Percentiles rank a stretch among this genome's conserved stretches.
Conservation (phyloP, 2,113 vertebrate genomes). For the Telmatochromis brichardi region DNA sequence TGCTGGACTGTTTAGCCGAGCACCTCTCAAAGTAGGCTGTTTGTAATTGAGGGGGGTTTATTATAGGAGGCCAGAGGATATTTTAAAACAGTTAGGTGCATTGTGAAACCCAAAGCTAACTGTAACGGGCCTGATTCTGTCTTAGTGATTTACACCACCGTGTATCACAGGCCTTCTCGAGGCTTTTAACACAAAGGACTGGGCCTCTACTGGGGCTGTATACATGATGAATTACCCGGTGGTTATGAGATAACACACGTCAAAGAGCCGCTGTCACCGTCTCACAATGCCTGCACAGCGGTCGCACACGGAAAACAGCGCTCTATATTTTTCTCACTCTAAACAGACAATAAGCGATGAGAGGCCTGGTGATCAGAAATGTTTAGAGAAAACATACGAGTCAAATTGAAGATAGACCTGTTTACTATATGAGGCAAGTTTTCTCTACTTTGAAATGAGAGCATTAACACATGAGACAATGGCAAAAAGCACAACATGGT, state of each 20-base stretch:
- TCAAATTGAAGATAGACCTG: neutral
- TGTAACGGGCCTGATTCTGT: slow-evolving; percentile 65
- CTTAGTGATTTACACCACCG: slow-evolving; percentile 63
- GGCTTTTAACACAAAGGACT: slow-evolving; percentile 32
- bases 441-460: neutral
- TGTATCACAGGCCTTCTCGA: slow-evolving; percentile 26
- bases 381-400: slow-evolving; percentile 14
- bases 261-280: slow-evolving; percentile 41
- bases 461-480: neutral
- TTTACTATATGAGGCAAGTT: neutral
- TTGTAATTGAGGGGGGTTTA: slow-evolving; percentile 47
- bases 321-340: neutral
- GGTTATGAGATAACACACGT: slow-evolving; percentile 39
- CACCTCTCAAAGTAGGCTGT: slow-evolving; percentile 50
- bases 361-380: slow-evolving; percentile 4
- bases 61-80: slow-evolving; percentile 40
- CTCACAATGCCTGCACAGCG: slow-evolving; percentile 7
- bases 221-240: slow-evolving; percentile 57
- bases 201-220: slow-evolving; percentile 28
- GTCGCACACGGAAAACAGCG: slow-evolving; percentile 10
- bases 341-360: slow-evolving; percentile 7
- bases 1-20: neutral
- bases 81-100: slow-evolving; percentile 37
- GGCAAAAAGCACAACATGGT: neutral
- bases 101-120: slow-evolving; percentile 24